These are phyloP conservation scores for Drosophila mimica DNA, from an alignment of 2,888 invertebrate genomes.

Conservation along the genomic window DNA sequence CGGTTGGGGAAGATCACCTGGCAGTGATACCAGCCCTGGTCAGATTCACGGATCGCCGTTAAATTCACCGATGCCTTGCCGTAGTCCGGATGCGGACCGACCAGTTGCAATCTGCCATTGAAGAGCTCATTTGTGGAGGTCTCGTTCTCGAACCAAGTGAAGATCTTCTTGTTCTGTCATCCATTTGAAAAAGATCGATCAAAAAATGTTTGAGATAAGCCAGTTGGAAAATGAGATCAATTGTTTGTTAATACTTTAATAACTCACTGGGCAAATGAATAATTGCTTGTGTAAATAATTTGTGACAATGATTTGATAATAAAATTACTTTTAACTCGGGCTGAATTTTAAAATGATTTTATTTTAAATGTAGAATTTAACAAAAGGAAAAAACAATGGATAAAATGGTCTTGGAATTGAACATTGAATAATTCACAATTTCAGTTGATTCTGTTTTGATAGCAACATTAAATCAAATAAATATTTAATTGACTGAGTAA, in stretches of 20 bases:
- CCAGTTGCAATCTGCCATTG: constrained; percentile 89
- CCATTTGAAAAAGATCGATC: neutral
- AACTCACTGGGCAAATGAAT: neutral
- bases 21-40: constrained; percentile 97
- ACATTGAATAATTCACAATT: neutral
- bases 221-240: neutral
- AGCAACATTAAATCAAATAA: neutral
- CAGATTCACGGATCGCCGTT: constrained; percentile 93
- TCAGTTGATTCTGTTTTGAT: neutral
- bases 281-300: neutral
- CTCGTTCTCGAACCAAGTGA: constrained; percentile 92
- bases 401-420: neutral
- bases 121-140: constrained; percentile 89
- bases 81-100: constrained; percentile 86
- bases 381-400: neutral
- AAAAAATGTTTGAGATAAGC: neutral
- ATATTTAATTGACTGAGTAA: neutral
- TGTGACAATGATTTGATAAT: constrained; percentile 20
- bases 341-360: neutral
- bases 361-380: neutral
- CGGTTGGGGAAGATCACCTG: constrained; percentile 94
- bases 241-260: neutral
- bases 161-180: constrained; percentile 90
- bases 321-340: constrained; percentile 13
- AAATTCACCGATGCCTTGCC: constrained; percentile 91